Conservation (phyloP, 1,140 invertebrate species). For the Caenorhabditis brenneri region DNA sequence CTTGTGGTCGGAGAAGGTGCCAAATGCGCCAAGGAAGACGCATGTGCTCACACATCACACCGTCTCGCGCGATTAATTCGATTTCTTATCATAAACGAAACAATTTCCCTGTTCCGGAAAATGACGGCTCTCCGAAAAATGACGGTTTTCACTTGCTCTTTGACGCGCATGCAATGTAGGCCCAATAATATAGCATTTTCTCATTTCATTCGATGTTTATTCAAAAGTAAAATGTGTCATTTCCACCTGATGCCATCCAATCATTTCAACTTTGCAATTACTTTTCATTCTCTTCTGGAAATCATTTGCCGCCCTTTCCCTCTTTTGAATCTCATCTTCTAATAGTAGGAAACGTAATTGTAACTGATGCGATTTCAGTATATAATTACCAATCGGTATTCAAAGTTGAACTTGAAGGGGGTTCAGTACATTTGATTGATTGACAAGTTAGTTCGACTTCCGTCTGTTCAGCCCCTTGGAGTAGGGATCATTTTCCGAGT, state of each 20-base stretch:
- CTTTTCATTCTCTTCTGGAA: conserved; percentile 17
- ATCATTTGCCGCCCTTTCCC: background rate
- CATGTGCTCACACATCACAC: background rate
- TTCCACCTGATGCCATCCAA: background rate
- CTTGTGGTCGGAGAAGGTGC: conserved; percentile 16
- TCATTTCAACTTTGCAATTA: conserved; percentile 34
- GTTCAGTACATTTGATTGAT: conserved; percentile 34
- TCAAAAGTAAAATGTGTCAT: background rate
- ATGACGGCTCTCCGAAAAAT: background rate
- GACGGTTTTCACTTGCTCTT: conserved; percentile 15
- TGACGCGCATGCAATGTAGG: background rate
- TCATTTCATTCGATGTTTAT: background rate
- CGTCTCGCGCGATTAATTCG: conserved; percentile 27
- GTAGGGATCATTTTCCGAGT: background rate
- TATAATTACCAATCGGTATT: conserved; percentile 15
- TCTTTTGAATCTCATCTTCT: background rate
- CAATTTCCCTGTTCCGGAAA: conserved; percentile 43
- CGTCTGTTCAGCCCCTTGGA: background rate
- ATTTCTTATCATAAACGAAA: conserved; percentile 40
- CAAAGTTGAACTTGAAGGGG: background rate
- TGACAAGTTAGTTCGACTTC: conserved; percentile 2
- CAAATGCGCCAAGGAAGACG: background rate
- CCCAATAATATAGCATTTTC: background rate
- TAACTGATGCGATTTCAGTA: conserved; percentile 31
- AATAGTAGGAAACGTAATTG: background rate